Evolutionary conservation across 2,113 vertebrate genomes (phyloP).

Genomic region (Nesogale talazaci): DNA sequence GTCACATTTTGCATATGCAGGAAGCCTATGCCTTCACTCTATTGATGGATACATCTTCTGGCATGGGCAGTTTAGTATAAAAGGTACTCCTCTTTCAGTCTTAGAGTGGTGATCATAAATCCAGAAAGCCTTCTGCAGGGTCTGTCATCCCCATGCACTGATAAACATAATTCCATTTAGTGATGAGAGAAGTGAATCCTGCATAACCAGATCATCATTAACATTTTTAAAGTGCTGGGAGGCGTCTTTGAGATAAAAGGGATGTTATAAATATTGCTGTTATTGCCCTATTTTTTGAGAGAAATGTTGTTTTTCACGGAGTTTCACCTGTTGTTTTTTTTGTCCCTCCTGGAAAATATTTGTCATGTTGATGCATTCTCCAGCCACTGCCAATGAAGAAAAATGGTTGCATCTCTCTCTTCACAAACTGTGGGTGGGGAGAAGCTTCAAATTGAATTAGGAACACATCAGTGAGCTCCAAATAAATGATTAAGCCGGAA

Average conservation of each 20-base stretch:
- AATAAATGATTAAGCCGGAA: conserved; percentile 80
- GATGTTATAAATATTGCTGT: conserved; percentile 52
- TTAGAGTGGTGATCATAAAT: conserved; percentile 37
- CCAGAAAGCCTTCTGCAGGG: background rate
- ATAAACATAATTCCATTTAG: conserved; percentile 34
- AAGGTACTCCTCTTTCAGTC: background rate
- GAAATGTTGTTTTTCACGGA: conserved; percentile 18
- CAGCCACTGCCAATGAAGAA: conserved; percentile 64
- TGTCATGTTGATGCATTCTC: conserved; percentile 67
- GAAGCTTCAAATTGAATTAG: conserved; percentile 77
- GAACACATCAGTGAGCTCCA: conserved; percentile 70
- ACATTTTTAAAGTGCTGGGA: conserved; percentile 48
- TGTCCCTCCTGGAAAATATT: conserved; percentile 42
- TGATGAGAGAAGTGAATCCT: background rate
- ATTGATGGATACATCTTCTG: background rate
- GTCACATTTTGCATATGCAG: background rate
- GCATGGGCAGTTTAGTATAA: background rate
- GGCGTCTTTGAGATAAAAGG: conserved; percentile 32
- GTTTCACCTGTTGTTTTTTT: background rate
- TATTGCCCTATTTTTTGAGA: conserved; percentile 5
- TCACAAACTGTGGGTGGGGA: conserved; percentile 58
- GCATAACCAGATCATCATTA: conserved; percentile 7
- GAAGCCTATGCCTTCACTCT: background rate
- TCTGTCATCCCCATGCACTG: background rate
- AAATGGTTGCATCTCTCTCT: conserved; percentile 60